Evolutionary conservation across 2,797 vertebrate genomes (phyloP).

Genomic region (Oophaga sylvatica): DNA sequence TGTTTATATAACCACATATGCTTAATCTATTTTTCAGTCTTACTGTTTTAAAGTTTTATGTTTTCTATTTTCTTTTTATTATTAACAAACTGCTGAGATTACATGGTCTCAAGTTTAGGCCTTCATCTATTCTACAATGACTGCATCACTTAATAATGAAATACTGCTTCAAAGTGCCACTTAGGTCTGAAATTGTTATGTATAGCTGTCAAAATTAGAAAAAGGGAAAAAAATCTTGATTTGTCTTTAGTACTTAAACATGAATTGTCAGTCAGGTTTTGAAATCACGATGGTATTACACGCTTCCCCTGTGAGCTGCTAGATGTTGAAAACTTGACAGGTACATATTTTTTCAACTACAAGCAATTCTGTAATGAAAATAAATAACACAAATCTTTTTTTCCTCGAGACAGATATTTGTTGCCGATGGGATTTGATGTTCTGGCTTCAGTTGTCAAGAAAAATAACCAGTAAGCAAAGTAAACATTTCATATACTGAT

Average conservation of each 20-base stretch:
- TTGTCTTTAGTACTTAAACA: slow-evolving; percentile 80
- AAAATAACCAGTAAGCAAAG: slow-evolving; percentile 95
- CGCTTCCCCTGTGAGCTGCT: slow-evolving; percentile 88
- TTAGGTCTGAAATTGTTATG: slow-evolving; percentile 84
- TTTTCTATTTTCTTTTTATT: slow-evolving; percentile 52
- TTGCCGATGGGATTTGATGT: slow-evolving; percentile 91
- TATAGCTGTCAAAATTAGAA: slow-evolving; percentile 78
- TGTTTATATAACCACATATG: background rate
- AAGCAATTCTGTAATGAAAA: slow-evolving; percentile 89
- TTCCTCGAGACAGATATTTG: slow-evolving; percentile 82
- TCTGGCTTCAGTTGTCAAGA: slow-evolving; percentile 91
- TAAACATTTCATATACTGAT: slow-evolving; percentile 80
- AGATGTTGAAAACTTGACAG: slow-evolving; percentile 93
- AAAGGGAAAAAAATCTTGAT: slow-evolving; percentile 73
- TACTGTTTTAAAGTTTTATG: background rate
- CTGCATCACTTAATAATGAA: slow-evolving; percentile 80
- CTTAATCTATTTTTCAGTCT: background rate
- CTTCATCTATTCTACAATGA: slow-evolving; percentile 78
- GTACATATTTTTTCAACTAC: slow-evolving; percentile 92
- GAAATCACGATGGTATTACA: slow-evolving; percentile 89
- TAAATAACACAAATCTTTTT: slow-evolving; percentile 87
- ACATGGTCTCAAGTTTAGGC: slow-evolving; percentile 71
- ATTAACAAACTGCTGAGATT: slow-evolving; percentile 74
- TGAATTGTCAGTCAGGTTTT: slow-evolving; percentile 96
- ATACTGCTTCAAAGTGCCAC: slow-evolving; percentile 81